Conservation (phyloP, 2,113 vertebrate genomes). For the Carassius carassius region DNA sequence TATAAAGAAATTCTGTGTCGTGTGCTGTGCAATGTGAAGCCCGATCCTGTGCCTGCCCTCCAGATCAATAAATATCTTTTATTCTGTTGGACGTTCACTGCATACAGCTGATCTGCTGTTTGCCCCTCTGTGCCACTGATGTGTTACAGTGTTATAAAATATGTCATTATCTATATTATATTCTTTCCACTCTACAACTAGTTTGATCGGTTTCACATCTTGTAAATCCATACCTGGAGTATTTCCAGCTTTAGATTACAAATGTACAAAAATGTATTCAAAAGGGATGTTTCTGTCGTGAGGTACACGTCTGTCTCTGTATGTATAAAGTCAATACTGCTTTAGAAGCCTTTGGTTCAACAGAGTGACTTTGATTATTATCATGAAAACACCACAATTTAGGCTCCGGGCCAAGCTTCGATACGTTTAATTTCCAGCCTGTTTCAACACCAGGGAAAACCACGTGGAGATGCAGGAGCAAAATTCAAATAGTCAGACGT, state of each 20-base stretch:
- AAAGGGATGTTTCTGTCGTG: too few species aligned
- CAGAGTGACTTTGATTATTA: neutral
- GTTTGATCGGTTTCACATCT: neutral
- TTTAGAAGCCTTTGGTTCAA: neutral
- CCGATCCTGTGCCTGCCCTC: conserved; percentile 36
- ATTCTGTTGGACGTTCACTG: conserved; percentile 9
- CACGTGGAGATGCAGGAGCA: neutral
- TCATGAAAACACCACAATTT: neutral
- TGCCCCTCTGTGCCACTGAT: conserved; percentile 6
- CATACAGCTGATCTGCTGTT: neutral
- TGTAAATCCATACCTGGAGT: too few species aligned
- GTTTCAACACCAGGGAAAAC: neutral
- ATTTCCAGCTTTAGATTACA: neutral
- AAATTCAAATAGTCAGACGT: neutral
- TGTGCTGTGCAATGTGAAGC: conserved; percentile 22
- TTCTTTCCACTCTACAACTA: neutral
- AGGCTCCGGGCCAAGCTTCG: neutral
- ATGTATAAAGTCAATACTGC: neutral
- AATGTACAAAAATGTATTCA: neutral
- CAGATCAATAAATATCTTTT: conserved; percentile 24
- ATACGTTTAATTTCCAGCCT: neutral
- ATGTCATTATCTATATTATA: neutral
- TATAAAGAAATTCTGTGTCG: conserved; percentile 23
- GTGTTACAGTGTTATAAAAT: neutral
- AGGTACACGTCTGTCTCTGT: neutral